These are phyloP conservation scores for Brachionus koreanus DNA, from an alignment of 1,140 invertebrate species.

Conservation along the genomic window DNA sequence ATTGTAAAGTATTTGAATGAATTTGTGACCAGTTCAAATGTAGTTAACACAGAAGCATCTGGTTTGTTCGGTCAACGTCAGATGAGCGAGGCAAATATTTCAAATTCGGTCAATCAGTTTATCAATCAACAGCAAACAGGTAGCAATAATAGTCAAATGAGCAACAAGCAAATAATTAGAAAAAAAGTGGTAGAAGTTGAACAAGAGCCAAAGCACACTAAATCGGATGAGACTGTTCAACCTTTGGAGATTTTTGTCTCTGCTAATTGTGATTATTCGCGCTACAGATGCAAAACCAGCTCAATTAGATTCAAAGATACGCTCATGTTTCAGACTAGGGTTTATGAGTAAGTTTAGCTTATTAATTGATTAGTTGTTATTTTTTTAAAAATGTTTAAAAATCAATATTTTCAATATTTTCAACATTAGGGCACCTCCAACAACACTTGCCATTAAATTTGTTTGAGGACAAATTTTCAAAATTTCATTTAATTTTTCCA, in stretches of 20 bases:
- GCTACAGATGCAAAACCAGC: slow-evolving; percentile 53
- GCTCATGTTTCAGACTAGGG: slow-evolving; percentile 57
- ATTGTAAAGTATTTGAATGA: slow-evolving; percentile 57
- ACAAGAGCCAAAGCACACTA: slow-evolving; percentile 52
- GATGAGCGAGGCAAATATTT: slow-evolving; percentile 18
- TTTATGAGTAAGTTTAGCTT: slow-evolving; percentile 53
- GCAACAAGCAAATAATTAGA: slow-evolving; percentile 45
- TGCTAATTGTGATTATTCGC: slow-evolving; percentile 53
- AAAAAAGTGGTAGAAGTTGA: slow-evolving; percentile 57
- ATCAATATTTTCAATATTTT: too few species aligned
- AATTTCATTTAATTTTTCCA: too few species aligned
- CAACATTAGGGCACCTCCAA: too few species aligned
- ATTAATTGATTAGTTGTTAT: background rate
- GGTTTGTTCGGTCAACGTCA: slow-evolving; percentile 9
- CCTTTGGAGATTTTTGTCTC: slow-evolving; percentile 53
- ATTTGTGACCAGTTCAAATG: background rate
- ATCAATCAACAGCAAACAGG: background rate
- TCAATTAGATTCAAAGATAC: slow-evolving; percentile 56
- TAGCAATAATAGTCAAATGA: slow-evolving; percentile 45
- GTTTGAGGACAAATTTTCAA: too few species aligned
- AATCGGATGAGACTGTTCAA: slow-evolving; percentile 49
- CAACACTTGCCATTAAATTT: too few species aligned
- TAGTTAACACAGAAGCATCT: background rate
- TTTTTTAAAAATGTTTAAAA: too few species aligned
- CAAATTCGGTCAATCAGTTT: background rate